Evolutionary conservation across 1,140 invertebrate species (phyloP).

Genomic region (Cylas formicarius): DNA sequence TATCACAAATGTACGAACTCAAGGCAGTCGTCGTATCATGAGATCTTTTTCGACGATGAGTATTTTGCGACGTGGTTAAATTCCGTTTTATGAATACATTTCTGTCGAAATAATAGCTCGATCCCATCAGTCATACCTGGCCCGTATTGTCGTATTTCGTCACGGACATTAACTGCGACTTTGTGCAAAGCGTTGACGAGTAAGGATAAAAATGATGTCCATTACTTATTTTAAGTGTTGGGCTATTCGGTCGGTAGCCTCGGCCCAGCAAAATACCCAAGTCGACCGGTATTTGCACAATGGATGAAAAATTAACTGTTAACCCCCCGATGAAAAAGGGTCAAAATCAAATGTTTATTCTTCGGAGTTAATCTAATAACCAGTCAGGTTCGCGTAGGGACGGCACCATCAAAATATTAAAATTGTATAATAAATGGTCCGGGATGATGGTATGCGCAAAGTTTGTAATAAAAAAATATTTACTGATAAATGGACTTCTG

Average conservation of each 20-base stretch:
- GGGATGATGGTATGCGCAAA: too few species aligned
- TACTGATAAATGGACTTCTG: too few species aligned
- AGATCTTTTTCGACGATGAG: too few species aligned
- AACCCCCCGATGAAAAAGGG: slow-evolving; percentile 25
- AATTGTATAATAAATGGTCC: too few species aligned
- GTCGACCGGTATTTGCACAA: slow-evolving; percentile 27
- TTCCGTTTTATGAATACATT: too few species aligned
- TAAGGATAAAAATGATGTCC: slow-evolving; percentile 30
- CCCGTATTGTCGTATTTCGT: slow-evolving; percentile 26
- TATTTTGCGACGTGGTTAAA: too few species aligned
- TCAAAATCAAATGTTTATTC: slow-evolving; percentile 27
- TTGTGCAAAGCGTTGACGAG: slow-evolving; percentile 22
- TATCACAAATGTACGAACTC: too few species aligned
- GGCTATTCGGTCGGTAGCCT: slow-evolving; percentile 12
- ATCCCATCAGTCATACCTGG: slow-evolving; percentile 23
- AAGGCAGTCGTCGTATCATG: too few species aligned
- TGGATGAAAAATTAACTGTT: slow-evolving; percentile 32
- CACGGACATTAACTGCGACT: slow-evolving; percentile 23
- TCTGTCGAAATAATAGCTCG: too few species aligned
- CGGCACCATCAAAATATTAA: too few species aligned
- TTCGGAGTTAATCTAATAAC: slow-evolving; percentile 26
- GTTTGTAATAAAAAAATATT: too few species aligned
- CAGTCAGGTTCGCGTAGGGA: too few species aligned
- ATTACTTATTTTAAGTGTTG: slow-evolving; percentile 26
- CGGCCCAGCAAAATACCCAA: slow-evolving; percentile 16